phyloP scores from a whole-genome alignment of 2,797 vertebrate species.

The Myotis daubentonii region DNA sequence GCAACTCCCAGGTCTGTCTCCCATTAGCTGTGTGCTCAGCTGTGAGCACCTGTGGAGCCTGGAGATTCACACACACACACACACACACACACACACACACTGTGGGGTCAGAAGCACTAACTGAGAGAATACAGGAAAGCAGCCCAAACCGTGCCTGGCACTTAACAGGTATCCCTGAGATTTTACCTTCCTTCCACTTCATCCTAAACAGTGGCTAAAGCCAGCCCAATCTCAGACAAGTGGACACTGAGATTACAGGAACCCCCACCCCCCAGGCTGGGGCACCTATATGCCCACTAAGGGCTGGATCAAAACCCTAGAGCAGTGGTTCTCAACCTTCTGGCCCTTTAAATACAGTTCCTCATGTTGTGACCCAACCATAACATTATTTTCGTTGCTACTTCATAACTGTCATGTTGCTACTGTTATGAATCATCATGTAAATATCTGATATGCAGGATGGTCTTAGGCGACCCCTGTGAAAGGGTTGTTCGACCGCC shows the following conservation, averaged over 20 bases:
- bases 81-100: neutral
- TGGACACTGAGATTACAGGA: neutral
- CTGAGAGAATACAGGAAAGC: neutral
- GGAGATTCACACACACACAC: neutral
- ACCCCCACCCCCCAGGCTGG: neutral
- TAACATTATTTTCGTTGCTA: no score
- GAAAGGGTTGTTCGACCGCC: no score
- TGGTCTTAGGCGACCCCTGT: no score
- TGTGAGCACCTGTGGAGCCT: neutral
- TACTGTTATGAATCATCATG: no score
- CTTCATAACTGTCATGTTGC: no score
- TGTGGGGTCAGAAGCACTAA: neutral
- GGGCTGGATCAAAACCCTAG: neutral
- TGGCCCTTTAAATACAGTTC: no score
- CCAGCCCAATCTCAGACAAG: neutral
- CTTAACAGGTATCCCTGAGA: neutral
- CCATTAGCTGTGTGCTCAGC: neutral
- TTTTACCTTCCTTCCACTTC: neutral
- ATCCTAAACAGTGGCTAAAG: constrained; percentile 14
- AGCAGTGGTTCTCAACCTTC: no score
- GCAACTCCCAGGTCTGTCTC: neutral
- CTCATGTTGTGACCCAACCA: no score
- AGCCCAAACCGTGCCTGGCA: neutral
- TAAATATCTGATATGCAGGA: no score
- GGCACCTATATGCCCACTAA: neutral